Evolutionary conservation across 1,140 invertebrate genomes (phyloP).

Genomic region (Euglossa dilemma): DNA sequence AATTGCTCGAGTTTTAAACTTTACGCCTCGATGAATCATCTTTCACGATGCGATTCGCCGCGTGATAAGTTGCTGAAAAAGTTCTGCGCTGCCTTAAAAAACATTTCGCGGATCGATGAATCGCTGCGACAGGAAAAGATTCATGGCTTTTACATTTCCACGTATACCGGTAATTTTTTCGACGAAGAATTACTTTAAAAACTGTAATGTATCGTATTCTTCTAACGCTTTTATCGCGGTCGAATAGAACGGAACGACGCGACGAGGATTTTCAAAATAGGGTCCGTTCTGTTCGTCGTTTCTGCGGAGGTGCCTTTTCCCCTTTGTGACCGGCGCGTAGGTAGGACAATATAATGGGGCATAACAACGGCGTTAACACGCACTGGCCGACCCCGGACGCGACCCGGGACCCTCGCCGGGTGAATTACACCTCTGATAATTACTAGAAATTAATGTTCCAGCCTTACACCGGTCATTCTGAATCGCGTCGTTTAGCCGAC

Average conservation of each 20-base stretch:
- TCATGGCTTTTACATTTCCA: background rate
- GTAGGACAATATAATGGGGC: conserved; percentile 81
- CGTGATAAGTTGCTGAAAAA: conserved; percentile 5
- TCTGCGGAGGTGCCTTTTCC: conserved; percentile 47
- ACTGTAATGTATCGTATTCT: background rate
- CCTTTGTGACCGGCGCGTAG: conserved; percentile 42
- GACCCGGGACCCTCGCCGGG: conserved; percentile 76
- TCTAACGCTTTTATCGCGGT: background rate
- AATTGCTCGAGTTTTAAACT: conserved; percentile 48
- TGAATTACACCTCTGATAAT: conserved; percentile 82
- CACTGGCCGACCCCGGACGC: conserved; percentile 77
- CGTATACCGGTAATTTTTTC: background rate
- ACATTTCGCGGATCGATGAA: background rate
- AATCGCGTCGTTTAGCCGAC: conserved; percentile 56
- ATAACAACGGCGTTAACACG: conserved; percentile 83
- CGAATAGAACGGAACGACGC: background rate
- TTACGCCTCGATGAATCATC: conserved; percentile 59
- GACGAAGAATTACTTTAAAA: background rate
- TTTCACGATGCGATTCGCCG: background rate
- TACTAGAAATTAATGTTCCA: conserved; percentile 81
- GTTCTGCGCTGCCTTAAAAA: conserved; percentile 5
- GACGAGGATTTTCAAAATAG: conserved; percentile 56
- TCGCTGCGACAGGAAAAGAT: background rate
- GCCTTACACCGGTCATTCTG: conserved; percentile 69
- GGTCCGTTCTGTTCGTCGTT: conserved; percentile 41